Evolutionary conservation across 1,140 invertebrate genomes (phyloP), one percentile per base, ranked within the genome.

Genomic region (Bombus cullumanus): DNA sequence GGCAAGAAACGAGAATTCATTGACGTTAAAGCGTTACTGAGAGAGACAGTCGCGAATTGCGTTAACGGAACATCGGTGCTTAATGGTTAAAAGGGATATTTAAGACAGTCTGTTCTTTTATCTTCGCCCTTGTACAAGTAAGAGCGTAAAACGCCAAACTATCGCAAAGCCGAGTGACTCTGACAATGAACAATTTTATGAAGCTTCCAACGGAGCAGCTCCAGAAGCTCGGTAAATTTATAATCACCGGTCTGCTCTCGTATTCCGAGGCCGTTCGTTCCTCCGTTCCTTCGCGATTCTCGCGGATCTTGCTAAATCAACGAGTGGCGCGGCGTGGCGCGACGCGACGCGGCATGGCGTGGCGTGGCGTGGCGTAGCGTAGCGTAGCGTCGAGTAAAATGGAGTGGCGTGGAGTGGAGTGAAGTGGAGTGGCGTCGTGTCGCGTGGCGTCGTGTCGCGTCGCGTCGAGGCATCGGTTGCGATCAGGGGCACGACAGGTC

Each of bases 401-500:
- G 25, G 22, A 43, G 69, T 41, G 39, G n/a, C 22, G 25, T 31
- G 37, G 22, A 22, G 53, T 6, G 22, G 22, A 28, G 22, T 34
- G 15, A 15, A 0, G 15, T 47, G 6, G 15, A 0, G 5, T 18
- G 5, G 43, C 0, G 15, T 1, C 0, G 13, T 0, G 4, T 5
- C 0, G 41, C 2, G 43, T 15, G 0, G 43, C 18, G 47, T 53
- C 5, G 47, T 18, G 47, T 22, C 18, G 47, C 15, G 43, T 47
- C 43, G 43, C 43, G 4, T 47, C 43, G 4, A 2, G 47, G 18
- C 18, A 59, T 47, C 68, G 66, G 77, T 71, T 64, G 59, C 43
- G 68, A 72, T 81, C 78, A 74, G 79, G 84, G 71, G 59, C 84
- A 81, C 59, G 83, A 34, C 72, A 59, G 72, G 77, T 87, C 82